phyloP scores from a whole-genome alignment of 2,888 invertebrate genomes.

The Oconnorella tubifera region DNA sequence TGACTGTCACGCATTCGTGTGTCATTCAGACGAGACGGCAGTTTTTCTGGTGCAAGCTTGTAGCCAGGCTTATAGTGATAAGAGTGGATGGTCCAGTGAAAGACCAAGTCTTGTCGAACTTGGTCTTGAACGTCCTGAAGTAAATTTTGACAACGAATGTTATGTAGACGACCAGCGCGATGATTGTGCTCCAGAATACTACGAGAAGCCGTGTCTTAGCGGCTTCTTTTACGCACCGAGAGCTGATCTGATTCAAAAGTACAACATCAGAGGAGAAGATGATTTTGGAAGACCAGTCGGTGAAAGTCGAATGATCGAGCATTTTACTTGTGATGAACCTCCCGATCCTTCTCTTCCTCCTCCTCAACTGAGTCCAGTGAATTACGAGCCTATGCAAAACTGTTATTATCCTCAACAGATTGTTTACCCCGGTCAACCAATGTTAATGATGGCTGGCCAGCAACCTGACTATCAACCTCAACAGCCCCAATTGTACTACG shows the following conservation, averaged over 20 bases:
- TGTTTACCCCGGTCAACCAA: no score
- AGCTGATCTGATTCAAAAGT: constrained; percentile 14
- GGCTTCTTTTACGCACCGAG: constrained; percentile 26
- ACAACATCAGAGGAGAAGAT: constrained; percentile 9
- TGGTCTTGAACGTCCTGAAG: not conserved
- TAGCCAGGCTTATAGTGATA: constrained; percentile 14
- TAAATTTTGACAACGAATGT: not conserved
- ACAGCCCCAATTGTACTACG: no score
- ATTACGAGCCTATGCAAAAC: no score
- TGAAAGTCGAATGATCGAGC: not conserved
- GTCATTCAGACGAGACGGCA: constrained; percentile 13
- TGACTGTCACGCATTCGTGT: constrained; percentile 22
- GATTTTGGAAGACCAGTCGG: not conserved
- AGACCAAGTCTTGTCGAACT: constrained; percentile 4
- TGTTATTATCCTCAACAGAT: no score
- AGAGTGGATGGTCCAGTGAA: constrained; percentile 19
- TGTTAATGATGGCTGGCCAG: no score
- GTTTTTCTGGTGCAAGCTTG: constrained; percentile 12
- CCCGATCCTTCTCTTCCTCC: no score
- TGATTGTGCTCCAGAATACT: constrained; percentile 16
- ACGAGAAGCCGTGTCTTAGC: constrained; percentile 18
- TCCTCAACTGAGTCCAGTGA: no score
- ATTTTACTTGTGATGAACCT: not conserved
- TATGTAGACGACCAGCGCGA: not conserved
- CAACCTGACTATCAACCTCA: no score